These are phyloP conservation scores for Netelia melanura DNA, from an alignment of 2,888 invertebrate genomes.

Conservation along the genomic window DNA sequence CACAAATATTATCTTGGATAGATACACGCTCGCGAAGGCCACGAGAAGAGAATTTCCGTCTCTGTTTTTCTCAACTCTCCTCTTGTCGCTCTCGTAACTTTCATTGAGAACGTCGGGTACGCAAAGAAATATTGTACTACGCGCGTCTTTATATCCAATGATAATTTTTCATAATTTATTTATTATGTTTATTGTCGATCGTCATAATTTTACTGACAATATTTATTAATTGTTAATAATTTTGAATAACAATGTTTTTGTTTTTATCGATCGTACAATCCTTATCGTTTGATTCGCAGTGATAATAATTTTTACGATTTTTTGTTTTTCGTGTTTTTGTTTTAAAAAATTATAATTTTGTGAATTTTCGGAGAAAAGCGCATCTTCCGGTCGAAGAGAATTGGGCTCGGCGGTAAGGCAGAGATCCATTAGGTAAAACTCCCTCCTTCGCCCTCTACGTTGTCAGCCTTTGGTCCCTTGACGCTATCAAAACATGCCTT, in stretches of 20 bases:
- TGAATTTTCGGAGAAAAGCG: constrained; percentile 73
- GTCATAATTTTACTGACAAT: background rate
- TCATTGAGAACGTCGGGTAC: background rate
- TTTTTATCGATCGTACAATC: background rate
- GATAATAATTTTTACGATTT: constrained; percentile 5
- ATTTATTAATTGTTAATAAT: background rate
- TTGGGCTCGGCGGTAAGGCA: constrained; percentile 71
- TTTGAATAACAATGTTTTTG: background rate
- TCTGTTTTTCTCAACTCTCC: constrained; percentile 57
- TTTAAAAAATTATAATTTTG: constrained; percentile 54
- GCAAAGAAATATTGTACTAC: too few species aligned
- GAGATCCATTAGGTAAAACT: constrained; percentile 83
- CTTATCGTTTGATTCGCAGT: background rate
- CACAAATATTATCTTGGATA: constrained; percentile 79
- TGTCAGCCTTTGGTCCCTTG: constrained; percentile 79
- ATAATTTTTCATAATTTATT: background rate
- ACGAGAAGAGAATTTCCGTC: constrained; percentile 65
- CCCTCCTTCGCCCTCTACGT: constrained; percentile 79
- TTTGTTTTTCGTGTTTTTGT: constrained; percentile 1
- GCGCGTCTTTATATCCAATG: too few species aligned
- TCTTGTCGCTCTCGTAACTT: background rate
- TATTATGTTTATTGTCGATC: background rate
- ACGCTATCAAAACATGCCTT: constrained; percentile 84
- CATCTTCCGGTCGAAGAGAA: constrained; percentile 69
- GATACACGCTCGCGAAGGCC: constrained; percentile 73